Conservation (phyloP, 2,113 vertebrate genomes). For the Dolichallabes microphthalmus region DNA sequence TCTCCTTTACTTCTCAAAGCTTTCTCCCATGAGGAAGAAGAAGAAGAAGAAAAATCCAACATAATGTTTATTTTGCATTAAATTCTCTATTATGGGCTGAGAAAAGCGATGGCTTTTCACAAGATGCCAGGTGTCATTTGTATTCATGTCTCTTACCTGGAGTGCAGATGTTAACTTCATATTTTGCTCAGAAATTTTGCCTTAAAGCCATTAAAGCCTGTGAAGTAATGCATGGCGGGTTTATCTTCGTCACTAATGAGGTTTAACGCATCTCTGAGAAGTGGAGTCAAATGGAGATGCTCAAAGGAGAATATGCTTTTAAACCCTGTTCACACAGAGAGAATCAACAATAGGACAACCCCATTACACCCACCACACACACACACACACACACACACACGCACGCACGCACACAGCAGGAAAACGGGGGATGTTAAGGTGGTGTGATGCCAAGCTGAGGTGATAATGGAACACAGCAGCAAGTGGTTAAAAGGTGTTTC, state of each 20-base stretch:
- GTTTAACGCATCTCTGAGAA: constrained; percentile 34
- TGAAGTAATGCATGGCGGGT: constrained; percentile 14
- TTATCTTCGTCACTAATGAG: constrained; percentile 33
- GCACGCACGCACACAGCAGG: not conserved
- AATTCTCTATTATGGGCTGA: constrained; percentile 10
- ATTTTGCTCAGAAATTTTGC: constrained; percentile 9
- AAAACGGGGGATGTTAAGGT: not conserved
- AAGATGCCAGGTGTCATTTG: constrained; percentile 13
- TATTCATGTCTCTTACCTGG: constrained; percentile 49
- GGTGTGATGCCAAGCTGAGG: not conserved
- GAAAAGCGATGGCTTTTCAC: not conserved
- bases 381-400: constrained; percentile 18
- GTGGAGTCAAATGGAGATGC: constrained; percentile 11
- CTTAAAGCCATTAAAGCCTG: constrained; percentile 31
- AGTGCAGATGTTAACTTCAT: constrained; percentile 34
- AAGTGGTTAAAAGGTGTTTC: constrained; percentile 30
- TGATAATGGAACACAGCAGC: constrained; percentile 30
- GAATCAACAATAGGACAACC: constrained; percentile 6
- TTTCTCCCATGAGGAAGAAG: not conserved
- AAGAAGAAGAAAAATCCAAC: constrained; percentile 20
- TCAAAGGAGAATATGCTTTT: constrained; percentile 18
- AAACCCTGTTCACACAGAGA: constrained; percentile 35
- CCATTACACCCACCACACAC: constrained; percentile 18
- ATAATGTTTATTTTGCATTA: constrained; percentile 27
- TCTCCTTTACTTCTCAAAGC: not conserved